These are phyloP conservation scores for Mesorhabditis spiculigera DNA, from an alignment of 2,888 invertebrate genomes.

Conservation along the genomic window DNA sequence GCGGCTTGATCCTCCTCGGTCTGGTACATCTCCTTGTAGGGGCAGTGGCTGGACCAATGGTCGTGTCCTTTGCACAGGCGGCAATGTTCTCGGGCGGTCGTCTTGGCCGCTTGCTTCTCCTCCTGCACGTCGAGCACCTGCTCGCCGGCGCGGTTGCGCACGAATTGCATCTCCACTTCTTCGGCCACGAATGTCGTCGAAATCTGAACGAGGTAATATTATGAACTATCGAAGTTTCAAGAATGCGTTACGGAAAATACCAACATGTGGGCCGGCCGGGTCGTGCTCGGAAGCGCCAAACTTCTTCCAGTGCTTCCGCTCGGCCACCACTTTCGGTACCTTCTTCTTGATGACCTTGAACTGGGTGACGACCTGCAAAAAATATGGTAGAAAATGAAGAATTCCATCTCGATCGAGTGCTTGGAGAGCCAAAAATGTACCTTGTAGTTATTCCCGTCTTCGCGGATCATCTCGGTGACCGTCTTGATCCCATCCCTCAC, in stretches of 20 bases:
- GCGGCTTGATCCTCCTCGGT: conserved; percentile 32
- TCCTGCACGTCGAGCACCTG: conserved; percentile 61
- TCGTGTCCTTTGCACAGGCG: conserved; percentile 65
- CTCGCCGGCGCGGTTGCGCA: conserved; percentile 56
- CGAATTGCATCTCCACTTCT: conserved; percentile 83
- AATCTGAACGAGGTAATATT: conserved; percentile 14
- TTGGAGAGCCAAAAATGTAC: conserved; percentile 12
- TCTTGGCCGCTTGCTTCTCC: conserved; percentile 38
- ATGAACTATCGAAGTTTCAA: background rate
- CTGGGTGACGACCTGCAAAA: conserved; percentile 66
- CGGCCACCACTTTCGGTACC: conserved; percentile 77
- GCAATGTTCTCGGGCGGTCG: conserved; percentile 46
- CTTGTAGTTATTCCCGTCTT: conserved; percentile 33
- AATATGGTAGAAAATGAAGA: background rate
- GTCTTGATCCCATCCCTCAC: conserved; percentile 34
- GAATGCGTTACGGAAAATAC: background rate
- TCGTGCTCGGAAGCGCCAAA: conserved; percentile 87
- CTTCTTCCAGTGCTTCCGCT: conserved; percentile 86
- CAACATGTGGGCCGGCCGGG: conserved; percentile 86
- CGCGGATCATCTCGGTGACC: conserved; percentile 24
- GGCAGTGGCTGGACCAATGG: conserved; percentile 97
- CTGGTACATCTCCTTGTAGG: conserved; percentile 72
- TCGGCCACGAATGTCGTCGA: conserved; percentile 94
- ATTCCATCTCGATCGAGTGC: background rate
- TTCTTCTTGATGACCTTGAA: conserved; percentile 71